Conservation (phyloP, 2,888 invertebrate genomes). For the Lypha dubia region DNA sequence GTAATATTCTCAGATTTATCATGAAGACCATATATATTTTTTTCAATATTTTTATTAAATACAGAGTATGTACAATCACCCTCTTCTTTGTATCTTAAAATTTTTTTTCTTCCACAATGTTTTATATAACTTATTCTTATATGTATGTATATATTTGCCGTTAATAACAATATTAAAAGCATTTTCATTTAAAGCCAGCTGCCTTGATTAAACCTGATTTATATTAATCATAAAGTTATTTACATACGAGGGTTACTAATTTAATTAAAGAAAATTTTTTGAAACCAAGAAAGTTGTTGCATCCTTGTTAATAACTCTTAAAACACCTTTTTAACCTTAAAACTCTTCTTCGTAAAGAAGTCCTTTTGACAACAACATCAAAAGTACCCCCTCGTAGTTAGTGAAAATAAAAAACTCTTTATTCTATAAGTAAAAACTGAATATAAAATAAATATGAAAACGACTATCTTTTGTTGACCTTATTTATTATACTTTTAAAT, state of each 20-base stretch:
- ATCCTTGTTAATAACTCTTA: no score
- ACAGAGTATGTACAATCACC: no score
- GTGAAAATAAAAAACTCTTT: not conserved
- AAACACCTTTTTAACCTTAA: no score
- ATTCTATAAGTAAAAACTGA: not conserved
- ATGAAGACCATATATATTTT: no score
- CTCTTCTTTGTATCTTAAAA: not conserved
- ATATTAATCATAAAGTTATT: constrained; percentile 44
- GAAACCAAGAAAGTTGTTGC: not conserved
- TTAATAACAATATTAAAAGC: constrained; percentile 56
- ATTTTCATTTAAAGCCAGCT: constrained; percentile 49
- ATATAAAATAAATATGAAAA: constrained; percentile 26
- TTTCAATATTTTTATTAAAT: no score
- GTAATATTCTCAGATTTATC: no score
- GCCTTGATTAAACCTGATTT: constrained; percentile 70
- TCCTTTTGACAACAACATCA: no score
- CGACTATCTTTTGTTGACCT: constrained; percentile 66
- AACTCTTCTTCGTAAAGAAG: no score
- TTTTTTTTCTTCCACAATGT: not conserved
- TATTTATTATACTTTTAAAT: constrained; percentile 52
- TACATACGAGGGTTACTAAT: constrained; percentile 11
- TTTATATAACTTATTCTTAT: constrained; percentile 23
- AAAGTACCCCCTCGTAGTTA: not conserved
- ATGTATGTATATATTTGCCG: no score
- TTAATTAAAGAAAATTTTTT: not conserved